A percentile compares a stretch with the other conserved stretches of the same genome.
phyloP scores from a whole-genome alignment of 1,140 invertebrate genomes.

The Orius insidiosus region DNA sequence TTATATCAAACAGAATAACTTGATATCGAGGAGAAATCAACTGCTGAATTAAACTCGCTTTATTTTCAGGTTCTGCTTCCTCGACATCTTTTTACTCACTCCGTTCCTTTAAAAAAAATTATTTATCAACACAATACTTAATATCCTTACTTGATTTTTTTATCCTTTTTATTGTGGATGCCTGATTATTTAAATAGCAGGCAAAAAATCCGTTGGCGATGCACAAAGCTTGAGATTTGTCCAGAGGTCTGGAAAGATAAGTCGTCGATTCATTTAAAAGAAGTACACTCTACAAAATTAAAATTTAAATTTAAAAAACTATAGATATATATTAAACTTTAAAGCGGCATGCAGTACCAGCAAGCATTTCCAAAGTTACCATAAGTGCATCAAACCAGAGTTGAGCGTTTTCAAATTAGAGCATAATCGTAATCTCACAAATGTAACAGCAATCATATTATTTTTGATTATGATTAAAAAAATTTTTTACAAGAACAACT shows the following conservation, averaged over 20 bases:
- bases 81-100: background rate
- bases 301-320: background rate
- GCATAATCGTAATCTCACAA: too few relatives aligned
- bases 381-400: too few relatives aligned
- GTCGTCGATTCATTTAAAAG: constrained; percentile 28
- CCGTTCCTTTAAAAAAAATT: background rate
- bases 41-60: background rate
- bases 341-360: background rate
- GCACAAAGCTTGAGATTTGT: constrained; percentile 30
- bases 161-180: constrained; percentile 15
- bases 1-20: constrained; percentile 19
- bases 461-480: too few relatives aligned
- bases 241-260: constrained; percentile 27
- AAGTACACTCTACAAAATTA: constrained; percentile 26
- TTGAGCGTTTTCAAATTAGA: too few relatives aligned
- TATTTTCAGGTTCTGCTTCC: background rate
- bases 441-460: too few relatives aligned
- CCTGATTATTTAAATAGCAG: constrained; percentile 23
- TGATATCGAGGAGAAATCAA: background rate
- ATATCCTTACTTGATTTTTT: constrained; percentile 21
- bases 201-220: constrained; percentile 35
- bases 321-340: background rate
- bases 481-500: too few relatives aligned
- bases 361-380: constrained; percentile 18
- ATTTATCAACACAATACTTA: too few relatives aligned